A percentile compares a stretch with the other conserved stretches of the same genome.
These are phyloP conservation scores for Lophius americanus DNA, from an alignment of 2,797 vertebrate genomes.

Conservation along the genomic window DNA sequence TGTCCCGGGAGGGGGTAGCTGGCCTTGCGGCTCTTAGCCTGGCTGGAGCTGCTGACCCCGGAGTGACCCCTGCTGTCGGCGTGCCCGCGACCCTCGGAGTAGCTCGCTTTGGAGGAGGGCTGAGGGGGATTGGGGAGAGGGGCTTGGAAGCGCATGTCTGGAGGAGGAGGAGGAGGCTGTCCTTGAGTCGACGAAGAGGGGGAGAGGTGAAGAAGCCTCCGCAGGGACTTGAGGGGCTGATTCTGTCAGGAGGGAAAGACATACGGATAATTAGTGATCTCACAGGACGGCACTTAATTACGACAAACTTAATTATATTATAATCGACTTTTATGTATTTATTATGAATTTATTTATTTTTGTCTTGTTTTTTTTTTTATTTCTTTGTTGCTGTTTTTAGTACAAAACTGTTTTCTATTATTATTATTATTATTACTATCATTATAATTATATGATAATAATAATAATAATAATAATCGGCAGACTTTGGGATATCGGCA, in stretches of 20 bases:
- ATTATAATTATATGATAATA: too few relatives aligned
- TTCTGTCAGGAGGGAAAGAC: conserved; percentile 79
- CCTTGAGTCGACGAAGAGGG: conserved; percentile 81
- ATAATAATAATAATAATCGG: too few relatives aligned
- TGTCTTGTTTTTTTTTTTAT: too few relatives aligned
- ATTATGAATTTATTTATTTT: neutral
- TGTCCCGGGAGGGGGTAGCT: conserved; percentile 88
- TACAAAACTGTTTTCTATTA: too few relatives aligned
- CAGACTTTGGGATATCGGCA: too few relatives aligned
- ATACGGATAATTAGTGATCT: conserved; percentile 1
- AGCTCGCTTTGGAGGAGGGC: conserved; percentile 89
- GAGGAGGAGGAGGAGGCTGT: conserved; percentile 82
- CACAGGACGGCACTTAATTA: neutral
- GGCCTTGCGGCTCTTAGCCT: conserved; percentile 82
- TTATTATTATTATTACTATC: too few relatives aligned
- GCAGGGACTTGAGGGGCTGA: conserved; percentile 95
- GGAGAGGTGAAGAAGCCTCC: conserved; percentile 93
- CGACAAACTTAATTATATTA: too few relatives aligned
- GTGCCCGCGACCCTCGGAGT: conserved; percentile 84
- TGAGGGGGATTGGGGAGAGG: conserved; percentile 87
- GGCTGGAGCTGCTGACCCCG: conserved; percentile 70
- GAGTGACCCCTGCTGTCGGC: conserved; percentile 70
- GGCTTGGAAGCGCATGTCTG: conserved; percentile 94
- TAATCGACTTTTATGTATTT: too few relatives aligned
- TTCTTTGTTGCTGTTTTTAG: too few relatives aligned